Evolutionary conservation across 2,113 vertebrate genomes (phyloP), one percentile per base, ranked within the genome.

Genomic region (Gymnobelideus leadbeateri): DNA sequence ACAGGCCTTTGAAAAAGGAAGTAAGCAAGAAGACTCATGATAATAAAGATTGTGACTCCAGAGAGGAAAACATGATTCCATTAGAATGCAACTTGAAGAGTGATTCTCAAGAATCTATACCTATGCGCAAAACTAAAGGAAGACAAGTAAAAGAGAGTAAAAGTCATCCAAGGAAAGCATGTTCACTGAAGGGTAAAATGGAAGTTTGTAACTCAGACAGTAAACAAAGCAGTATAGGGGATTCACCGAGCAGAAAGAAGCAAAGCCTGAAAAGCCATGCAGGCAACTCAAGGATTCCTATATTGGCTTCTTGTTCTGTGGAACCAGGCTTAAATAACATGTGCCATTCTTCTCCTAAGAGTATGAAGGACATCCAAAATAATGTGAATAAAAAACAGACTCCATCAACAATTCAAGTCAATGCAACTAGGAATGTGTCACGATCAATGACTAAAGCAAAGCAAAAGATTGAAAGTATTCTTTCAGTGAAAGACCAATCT

Each of bases 141-240:
- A 47, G 95, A 51, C 37, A 68, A n/a, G 12, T 54, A 92, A 95
- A 97, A 97, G 93, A 93, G 50, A 96, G 43, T 49, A 96, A 21
- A 9, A 31, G 47, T 23, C 55, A 52, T 31, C 89, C 91, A 89
- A 46, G 43, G 94, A 94, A 96, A 51, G 91, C 50, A 47, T 49
- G 49, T 89, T 47, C 57, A 97, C 51, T 91, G 53, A 97, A 11
- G 96, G 97, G 61, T 11, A 51, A 96, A 96, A 92, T 1, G n/a
- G 50, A 94, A 90, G 26, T 0, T 92, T 95, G 84, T 90, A 93
- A 24, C 24, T 53, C 91, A 43, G 94, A 96, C 11, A 53, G 3
- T 51, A 54, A 43, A 90, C 68, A 95, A 95, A 94, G 57, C 95
- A 23, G 19, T 54, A 7, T 94, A 94, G 94, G 23, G 19, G 92